Conservation (phyloP, 2,888 invertebrate genomes). For the Mythimna pallens region DNA sequence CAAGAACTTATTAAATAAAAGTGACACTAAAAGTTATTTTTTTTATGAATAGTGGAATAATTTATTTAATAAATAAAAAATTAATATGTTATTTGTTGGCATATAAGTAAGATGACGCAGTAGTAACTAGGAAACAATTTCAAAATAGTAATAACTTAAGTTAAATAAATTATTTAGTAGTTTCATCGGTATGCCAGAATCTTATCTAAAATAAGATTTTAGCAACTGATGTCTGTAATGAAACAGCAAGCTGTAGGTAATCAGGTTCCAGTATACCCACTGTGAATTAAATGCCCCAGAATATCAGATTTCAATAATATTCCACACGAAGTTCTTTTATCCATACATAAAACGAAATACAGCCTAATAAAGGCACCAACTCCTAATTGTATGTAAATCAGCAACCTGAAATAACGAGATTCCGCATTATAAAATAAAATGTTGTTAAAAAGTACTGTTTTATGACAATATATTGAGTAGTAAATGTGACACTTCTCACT, state of each 20-base stretch:
- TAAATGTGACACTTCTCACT: slow-evolving; percentile 81
- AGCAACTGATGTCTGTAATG: slow-evolving; percentile 4
- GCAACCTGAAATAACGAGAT: slow-evolving; percentile 66
- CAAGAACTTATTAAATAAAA: slow-evolving; percentile 3
- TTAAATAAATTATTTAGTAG: slow-evolving; percentile 3
- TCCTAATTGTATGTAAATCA: slow-evolving; percentile 71
- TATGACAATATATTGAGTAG: slow-evolving; percentile 80
- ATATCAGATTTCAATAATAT: slow-evolving; percentile 45
- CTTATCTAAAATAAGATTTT: slow-evolving; percentile 29
- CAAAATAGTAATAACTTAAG: neutral
- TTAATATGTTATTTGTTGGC: neutral
- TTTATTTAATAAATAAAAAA: too few relatives aligned
- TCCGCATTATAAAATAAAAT: slow-evolving; percentile 71
- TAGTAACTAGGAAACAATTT: neutral
- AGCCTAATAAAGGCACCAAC: slow-evolving; percentile 63
- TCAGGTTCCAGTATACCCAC: neutral
- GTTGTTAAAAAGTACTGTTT: slow-evolving; percentile 76
- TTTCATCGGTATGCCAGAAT: slow-evolving; percentile 7
- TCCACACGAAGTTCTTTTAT: slow-evolving; percentile 14
- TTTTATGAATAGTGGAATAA: too few relatives aligned
- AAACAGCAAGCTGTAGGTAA: neutral
- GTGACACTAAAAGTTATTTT: neutral
- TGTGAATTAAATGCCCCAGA: slow-evolving; percentile 19
- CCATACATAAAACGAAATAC: slow-evolving; percentile 42
- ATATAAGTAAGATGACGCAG: neutral